These are phyloP conservation scores for Prorops nasuta DNA, from an alignment of 1,140 invertebrate species.

Conservation along the genomic window DNA sequence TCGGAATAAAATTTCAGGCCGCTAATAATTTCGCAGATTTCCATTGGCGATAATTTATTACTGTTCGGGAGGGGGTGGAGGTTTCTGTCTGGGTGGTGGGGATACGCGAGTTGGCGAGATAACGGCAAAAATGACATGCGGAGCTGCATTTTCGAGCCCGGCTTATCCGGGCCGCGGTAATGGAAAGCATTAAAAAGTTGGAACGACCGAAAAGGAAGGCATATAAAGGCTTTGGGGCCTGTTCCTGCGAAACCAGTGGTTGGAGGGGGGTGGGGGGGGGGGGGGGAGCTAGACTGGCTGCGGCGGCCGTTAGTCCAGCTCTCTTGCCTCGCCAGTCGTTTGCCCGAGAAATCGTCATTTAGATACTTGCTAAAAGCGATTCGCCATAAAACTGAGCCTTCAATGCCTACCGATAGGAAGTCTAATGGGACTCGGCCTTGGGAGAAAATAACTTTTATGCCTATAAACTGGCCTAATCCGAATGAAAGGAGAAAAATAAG, in stretches of 20 bases:
- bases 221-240: slow-evolving; percentile 6
- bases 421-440: slow-evolving; percentile 32
- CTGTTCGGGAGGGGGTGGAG: too few species aligned
- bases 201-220: slow-evolving; percentile 21
- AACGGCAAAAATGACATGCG: too few species aligned
- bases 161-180: slow-evolving; percentile 24
- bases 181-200: slow-evolving; percentile 31
- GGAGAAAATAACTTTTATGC: slow-evolving; percentile 14
- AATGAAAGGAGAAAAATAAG: too few species aligned
- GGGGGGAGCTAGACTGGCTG: background rate
- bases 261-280: background rate
- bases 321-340: slow-evolving; percentile 18
- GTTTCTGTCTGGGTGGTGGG: too few species aligned
- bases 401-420: slow-evolving; percentile 33
- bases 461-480: too few species aligned
- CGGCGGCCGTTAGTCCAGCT: too few species aligned
- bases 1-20: too few species aligned
- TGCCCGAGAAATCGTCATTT: slow-evolving; percentile 45
- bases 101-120: too few species aligned
- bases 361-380: slow-evolving; percentile 54
- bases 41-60: too few species aligned
- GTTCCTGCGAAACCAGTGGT: background rate
- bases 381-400: slow-evolving; percentile 46
- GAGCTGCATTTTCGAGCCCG: slow-evolving; percentile 24
- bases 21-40: too few species aligned